These are phyloP conservation scores for Sylvia borin DNA, from an alignment of 2,797 vertebrate genomes.

Conservation along the genomic window DNA sequence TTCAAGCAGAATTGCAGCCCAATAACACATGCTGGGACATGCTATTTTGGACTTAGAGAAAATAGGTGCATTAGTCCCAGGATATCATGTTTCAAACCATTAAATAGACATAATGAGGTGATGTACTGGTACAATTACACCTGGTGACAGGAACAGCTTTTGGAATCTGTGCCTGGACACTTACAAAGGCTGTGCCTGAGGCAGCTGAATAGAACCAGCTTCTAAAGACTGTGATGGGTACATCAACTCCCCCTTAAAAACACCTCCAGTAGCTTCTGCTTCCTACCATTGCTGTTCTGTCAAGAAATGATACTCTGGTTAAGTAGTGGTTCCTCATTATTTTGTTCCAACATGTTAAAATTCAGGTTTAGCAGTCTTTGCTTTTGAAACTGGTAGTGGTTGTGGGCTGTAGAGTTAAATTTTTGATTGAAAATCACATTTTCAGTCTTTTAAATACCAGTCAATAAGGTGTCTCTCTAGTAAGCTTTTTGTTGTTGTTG, in stretches of 20 bases:
- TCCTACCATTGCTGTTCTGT: not conserved
- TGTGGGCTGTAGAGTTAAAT: not conserved
- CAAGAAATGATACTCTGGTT: not conserved
- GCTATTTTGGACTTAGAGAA: not conserved
- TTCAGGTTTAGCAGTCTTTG: not conserved
- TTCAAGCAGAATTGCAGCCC: not conserved
- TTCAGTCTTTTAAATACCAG: not conserved
- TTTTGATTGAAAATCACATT: not conserved
- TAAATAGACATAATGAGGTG: not conserved
- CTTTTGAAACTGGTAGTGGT: not conserved
- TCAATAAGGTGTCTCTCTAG: not conserved
- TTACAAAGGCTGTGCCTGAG: not conserved
- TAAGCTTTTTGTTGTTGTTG: not conserved
- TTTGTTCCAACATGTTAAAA: not conserved
- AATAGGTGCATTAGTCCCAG: not conserved
- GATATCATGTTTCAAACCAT: not conserved
- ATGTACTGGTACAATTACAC: not conserved
- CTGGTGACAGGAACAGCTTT: not conserved
- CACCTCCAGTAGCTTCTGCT: not conserved
- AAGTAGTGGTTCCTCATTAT: not conserved
- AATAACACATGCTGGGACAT: not conserved
- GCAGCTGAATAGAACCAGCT: not conserved
- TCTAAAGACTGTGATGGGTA: not conserved
- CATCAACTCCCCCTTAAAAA: not conserved
- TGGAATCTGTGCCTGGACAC: not conserved